Evolutionary conservation across 2,113 vertebrate genomes (phyloP).

Genomic region (Oreochromis spilurus): DNA sequence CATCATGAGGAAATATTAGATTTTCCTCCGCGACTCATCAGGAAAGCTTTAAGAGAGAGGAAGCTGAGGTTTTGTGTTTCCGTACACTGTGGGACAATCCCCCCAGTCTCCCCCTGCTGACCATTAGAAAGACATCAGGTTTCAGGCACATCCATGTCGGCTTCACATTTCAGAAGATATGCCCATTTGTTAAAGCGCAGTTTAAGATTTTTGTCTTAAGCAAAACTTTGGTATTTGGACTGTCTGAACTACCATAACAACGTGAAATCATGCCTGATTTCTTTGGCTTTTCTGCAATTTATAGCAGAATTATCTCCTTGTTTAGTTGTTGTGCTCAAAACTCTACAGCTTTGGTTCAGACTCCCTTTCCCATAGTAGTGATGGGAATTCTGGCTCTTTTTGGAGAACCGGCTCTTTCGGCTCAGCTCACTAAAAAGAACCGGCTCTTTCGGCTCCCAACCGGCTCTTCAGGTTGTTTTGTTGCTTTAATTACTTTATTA

Average conservation of each 20-base stretch:
- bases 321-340: background rate
- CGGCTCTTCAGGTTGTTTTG: too few relatives aligned
- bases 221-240: background rate
- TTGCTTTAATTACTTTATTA: too few relatives aligned
- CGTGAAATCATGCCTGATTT: background rate
- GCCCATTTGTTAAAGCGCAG: background rate
- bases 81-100: background rate
- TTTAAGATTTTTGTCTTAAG: background rate
- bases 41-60: background rate
- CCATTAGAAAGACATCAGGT: background rate
- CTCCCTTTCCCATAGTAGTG: background rate
- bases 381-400: too few relatives aligned
- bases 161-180: background rate
- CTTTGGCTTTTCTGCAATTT: background rate
- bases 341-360: background rate
- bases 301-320: background rate
- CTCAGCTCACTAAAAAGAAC: too few relatives aligned
- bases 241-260: background rate
- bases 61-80: background rate
- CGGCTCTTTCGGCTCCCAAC: too few relatives aligned
- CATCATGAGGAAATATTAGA: background rate
- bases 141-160: background rate
- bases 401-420: too few relatives aligned
- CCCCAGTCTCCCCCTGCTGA: background rate
- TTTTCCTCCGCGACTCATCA: background rate